phyloP scores from a whole-genome alignment of 2,797 vertebrate species.

The Sebastes kiyomatsui region DNA sequence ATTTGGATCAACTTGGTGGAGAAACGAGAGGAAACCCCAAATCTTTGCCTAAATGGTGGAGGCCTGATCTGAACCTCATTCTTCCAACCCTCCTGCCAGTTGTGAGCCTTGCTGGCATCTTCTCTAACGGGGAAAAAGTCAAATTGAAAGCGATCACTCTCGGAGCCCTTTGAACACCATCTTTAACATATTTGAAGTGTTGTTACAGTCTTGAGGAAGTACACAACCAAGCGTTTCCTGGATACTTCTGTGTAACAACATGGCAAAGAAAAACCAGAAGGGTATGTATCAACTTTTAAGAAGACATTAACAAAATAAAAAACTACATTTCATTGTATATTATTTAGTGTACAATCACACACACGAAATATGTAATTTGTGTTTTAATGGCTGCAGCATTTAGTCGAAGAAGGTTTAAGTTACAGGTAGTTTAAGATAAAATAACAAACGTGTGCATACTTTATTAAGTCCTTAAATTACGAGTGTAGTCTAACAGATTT shows the following conservation, averaged over 20 bases:
- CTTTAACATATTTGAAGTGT: slow-evolving; percentile 16
- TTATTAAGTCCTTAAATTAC: not conserved
- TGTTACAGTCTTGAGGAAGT: slow-evolving; percentile 4
- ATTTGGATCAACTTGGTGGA: slow-evolving; percentile 37
- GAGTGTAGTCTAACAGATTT: not conserved
- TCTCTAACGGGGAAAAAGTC: slow-evolving; percentile 11
- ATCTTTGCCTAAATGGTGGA: slow-evolving; percentile 49
- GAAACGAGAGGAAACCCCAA: slow-evolving; percentile 36
- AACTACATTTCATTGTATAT: not conserved
- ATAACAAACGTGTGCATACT: not conserved
- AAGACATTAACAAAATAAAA: not conserved
- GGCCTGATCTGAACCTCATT: slow-evolving; percentile 60
- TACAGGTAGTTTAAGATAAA: not conserved
- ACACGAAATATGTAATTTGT: not conserved
- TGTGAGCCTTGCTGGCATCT: slow-evolving; percentile 57
- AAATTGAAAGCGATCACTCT: not conserved
- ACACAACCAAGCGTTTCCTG: not conserved
- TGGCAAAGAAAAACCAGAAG: slow-evolving; percentile 85
- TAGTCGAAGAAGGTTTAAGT: not conserved
- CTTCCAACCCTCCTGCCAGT: slow-evolving; percentile 47
- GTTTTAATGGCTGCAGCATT: not conserved
- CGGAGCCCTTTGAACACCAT: slow-evolving; percentile 1
- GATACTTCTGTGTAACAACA: slow-evolving; percentile 49
- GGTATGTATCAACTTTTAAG: slow-evolving; percentile 66
- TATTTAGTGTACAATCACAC: not conserved